Evolutionary conservation across 2,113 vertebrate genomes (phyloP).

Genomic region (Ammospiza caudacuta): DNA sequence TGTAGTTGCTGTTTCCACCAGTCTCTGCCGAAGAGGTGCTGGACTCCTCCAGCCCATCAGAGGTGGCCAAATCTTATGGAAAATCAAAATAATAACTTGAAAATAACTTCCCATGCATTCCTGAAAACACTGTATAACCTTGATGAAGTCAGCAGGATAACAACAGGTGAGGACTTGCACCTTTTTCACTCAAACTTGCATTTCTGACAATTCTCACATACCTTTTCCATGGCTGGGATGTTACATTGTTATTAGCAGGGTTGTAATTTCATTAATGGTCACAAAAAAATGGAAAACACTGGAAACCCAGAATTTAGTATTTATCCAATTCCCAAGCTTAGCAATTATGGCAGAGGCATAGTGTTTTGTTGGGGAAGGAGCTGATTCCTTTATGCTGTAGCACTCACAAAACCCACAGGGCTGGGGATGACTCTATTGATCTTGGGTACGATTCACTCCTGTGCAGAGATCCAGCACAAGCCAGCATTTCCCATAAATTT

Average conservation of each 20-base stretch:
- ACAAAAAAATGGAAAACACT: neutral
- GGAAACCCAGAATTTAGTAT: neutral
- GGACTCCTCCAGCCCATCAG: conserved; percentile 26
- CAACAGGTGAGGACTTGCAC: neutral
- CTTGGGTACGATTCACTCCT: conserved; percentile 26
- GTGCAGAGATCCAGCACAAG: conserved; percentile 62
- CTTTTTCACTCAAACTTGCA: neutral
- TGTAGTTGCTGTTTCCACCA: conserved; percentile 17
- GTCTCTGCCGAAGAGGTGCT: neutral
- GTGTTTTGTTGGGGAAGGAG: neutral
- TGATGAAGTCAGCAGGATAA: neutral
- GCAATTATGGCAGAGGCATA: neutral
- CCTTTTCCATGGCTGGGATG: neutral
- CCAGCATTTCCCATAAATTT: neutral
- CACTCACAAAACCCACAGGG: neutral
- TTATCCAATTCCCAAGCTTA: neutral
- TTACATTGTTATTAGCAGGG: neutral
- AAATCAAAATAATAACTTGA: neutral
- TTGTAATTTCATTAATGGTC: neutral
- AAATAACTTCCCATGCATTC: neutral
- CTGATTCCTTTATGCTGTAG: neutral
- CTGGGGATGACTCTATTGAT: conserved; percentile 7
- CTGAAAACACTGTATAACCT: neutral
- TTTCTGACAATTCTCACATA: neutral
- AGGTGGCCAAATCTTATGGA: neutral